Evolutionary conservation across 2,797 vertebrate genomes (phyloP).

Genomic region (Tiaroga cobitis): DNA sequence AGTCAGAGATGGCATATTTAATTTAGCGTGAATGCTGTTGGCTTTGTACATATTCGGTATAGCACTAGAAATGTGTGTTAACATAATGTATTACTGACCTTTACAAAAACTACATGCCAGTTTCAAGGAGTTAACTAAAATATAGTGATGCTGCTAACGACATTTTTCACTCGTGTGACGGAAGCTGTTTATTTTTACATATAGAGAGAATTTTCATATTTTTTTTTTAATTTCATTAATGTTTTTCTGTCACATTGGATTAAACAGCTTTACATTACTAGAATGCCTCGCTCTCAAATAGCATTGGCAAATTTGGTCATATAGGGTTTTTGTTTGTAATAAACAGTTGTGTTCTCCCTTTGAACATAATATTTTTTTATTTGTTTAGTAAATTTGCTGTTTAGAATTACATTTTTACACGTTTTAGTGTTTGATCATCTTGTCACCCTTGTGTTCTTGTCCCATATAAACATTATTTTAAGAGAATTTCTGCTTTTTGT

Average conservation of each 20-base stretch:
- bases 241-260: not conserved
- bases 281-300: not conserved
- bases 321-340: not conserved
- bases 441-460: not conserved
- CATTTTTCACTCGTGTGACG: not conserved
- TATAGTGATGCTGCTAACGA: not conserved
- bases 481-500: not conserved
- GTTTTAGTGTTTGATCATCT: not conserved
- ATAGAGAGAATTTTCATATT: not conserved
- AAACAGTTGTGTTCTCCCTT: not conserved
- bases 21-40: not conserved
- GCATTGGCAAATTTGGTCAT: too few species aligned
- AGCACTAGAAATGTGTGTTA: not conserved
- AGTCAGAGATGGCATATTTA: slow-evolving; percentile 1
- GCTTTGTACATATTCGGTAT: not conserved
- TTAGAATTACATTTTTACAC: not conserved
- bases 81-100: slow-evolving; percentile 24
- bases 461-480: not conserved
- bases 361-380: not conserved
- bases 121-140: not conserved
- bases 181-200: not conserved
- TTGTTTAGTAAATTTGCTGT: too few species aligned
- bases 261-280: not conserved
- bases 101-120: not conserved
- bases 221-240: not conserved